A percentile compares a stretch with the other conserved stretches of the same genome.
Evolutionary conservation across 2,797 vertebrate genomes (phyloP).

Genomic region (Micropoecilia bifurca): DNA sequence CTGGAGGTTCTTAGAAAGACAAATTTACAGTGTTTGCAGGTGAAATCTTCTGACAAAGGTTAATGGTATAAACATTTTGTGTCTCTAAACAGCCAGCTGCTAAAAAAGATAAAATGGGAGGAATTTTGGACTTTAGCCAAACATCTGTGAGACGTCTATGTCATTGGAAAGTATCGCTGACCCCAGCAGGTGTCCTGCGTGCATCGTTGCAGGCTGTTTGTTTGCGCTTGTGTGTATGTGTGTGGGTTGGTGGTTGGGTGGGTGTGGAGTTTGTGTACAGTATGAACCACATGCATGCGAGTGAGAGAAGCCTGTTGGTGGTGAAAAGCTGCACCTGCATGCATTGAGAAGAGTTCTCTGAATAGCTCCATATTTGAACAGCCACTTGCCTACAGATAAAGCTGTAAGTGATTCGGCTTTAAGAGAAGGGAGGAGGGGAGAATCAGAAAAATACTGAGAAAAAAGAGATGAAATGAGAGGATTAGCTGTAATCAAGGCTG

Average conservation of each 20-base stretch:
- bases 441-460: constrained; percentile 19
- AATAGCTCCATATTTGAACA: constrained; percentile 75
- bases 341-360: constrained; percentile 67
- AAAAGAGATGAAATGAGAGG: constrained; percentile 63
- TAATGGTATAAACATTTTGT: not conserved
- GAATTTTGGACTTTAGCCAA: constrained; percentile 42
- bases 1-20: not conserved
- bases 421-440: constrained; percentile 5
- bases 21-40: not conserved
- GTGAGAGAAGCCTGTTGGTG: constrained; percentile 23
- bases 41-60: not conserved
- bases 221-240: not conserved
- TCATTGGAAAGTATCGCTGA: constrained; percentile 53
- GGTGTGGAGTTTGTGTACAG: constrained; percentile 32
- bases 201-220: constrained; percentile 15
- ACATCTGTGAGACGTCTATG: constrained; percentile 68
- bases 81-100: constrained; percentile 8
- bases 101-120: not conserved
- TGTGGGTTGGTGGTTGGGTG: constrained; percentile 5
- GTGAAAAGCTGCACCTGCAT: constrained; percentile 75
- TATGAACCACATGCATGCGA: constrained; percentile 23
- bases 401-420: constrained; percentile 69
- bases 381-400: constrained; percentile 69
- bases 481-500: constrained; percentile 72
- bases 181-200: constrained; percentile 67